These are phyloP conservation scores for Oreochromis tanganicae DNA, from an alignment of 2,113 vertebrate species.

Conservation along the genomic window DNA sequence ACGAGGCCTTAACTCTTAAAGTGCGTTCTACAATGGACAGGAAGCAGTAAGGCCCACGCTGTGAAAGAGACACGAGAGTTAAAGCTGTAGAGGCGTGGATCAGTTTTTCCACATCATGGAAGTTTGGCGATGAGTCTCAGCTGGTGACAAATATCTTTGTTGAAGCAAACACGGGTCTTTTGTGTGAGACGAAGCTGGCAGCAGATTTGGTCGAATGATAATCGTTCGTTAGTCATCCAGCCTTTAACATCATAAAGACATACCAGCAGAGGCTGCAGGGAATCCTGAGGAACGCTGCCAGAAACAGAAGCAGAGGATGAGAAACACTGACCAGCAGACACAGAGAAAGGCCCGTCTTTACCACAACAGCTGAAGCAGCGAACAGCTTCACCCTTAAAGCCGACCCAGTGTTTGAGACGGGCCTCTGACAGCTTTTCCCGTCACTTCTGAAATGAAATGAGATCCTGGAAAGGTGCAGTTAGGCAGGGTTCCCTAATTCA, in stretches of 20 bases:
- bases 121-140: background rate
- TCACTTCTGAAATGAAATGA: background rate
- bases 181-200: background rate
- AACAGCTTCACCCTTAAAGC: background rate
- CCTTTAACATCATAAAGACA: background rate
- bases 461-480: background rate
- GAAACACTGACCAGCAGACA: background rate
- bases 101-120: background rate
- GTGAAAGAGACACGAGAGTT: background rate
- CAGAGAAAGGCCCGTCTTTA: background rate
- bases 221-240: background rate
- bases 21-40: background rate
- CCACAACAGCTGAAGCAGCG: background rate
- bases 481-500: background rate
- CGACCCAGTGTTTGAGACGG: fast-evolving
- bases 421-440: background rate
- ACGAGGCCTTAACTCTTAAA: no score
- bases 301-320: background rate
- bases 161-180: background rate
- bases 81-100: background rate
- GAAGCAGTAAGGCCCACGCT: background rate
- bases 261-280: background rate
- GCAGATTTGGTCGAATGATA: background rate
- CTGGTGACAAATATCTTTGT: background rate
- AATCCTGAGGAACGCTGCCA: background rate